Evolutionary conservation across 1,140 invertebrate species (phyloP).

Genomic region (Drosophila navojoa): DNA sequence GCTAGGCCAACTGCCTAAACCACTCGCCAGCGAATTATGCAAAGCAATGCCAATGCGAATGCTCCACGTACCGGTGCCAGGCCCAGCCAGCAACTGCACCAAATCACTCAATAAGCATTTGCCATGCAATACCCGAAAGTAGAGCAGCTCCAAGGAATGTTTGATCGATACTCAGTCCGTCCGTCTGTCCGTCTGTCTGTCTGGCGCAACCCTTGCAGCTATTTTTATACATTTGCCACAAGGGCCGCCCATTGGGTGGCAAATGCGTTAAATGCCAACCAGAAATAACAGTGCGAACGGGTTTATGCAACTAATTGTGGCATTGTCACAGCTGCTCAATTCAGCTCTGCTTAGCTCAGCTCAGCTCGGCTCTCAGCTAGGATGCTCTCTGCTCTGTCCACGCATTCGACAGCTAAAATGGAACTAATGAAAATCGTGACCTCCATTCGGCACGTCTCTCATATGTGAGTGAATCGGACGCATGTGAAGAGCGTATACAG

Average conservation of each 20-base stretch:
- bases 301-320: constrained; percentile 77
- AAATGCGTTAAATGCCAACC: constrained; percentile 54
- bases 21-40: constrained; percentile 32
- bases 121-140: constrained; percentile 2
- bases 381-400: constrained; percentile 2
- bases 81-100: constrained; percentile 37
- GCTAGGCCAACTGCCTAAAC: constrained; percentile 30
- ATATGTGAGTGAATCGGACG: constrained; percentile 22
- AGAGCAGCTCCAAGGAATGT: constrained; percentile 38
- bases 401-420: constrained; percentile 52
- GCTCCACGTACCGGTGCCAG: constrained; percentile 41
- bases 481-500: constrained; percentile 18
- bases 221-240: constrained; percentile 50
- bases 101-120: constrained; percentile 30
- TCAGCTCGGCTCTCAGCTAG: not conserved
- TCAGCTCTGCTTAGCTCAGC: constrained; percentile 1
- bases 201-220: constrained; percentile 50
- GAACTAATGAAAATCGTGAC: constrained; percentile 84
- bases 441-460: constrained; percentile 48
- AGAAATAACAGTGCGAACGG: constrained; percentile 42
- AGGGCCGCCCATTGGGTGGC: constrained; percentile 41
- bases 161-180: constrained; percentile 63
- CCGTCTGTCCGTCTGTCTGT: too few relatives aligned
- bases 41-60: constrained; percentile 40
- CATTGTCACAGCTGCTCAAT: constrained; percentile 50